phyloP scores from a whole-genome alignment of 2,888 invertebrate species.

The Andrena fulva region DNA sequence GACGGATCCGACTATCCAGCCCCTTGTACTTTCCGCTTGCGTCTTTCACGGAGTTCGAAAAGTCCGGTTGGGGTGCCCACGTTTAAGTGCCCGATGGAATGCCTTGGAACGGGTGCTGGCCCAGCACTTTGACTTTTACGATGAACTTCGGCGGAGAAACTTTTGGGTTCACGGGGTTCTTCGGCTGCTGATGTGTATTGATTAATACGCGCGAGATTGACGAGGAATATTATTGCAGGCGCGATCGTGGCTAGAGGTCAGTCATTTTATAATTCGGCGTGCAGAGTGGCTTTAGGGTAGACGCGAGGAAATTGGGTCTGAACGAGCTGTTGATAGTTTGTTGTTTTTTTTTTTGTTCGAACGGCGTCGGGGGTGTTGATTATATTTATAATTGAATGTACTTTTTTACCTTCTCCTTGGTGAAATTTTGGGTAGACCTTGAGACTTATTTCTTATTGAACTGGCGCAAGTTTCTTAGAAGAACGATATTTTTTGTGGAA shows the following conservation, averaged over 20 bases:
- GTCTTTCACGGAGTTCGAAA: conserved; percentile 46
- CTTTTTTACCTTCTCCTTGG: no score
- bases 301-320: no score
- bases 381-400: no score
- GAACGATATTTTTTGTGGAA: no score
- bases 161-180: conserved; percentile 6
- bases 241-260: neutral
- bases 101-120: neutral
- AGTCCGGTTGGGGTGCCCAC: conserved; percentile 31
- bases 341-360: no score
- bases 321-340: no score
- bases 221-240: neutral
- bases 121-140: conserved; percentile 38
- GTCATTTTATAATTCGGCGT: no score
- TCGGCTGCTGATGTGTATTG: neutral
- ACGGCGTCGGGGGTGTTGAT: no score
- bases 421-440: no score
- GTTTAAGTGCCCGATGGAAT: conserved; percentile 41
- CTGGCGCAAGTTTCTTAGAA: no score
- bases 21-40: conserved; percentile 55
- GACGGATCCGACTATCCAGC: conserved; percentile 53
- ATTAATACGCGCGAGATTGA: conserved; percentile 4
- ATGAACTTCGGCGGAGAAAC: neutral
- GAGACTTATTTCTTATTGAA: no score
- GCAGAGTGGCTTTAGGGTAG: neutral